These are phyloP conservation scores for Drosophila multiciliata DNA, from an alignment of 2,888 invertebrate genomes.

Conservation along the genomic window DNA sequence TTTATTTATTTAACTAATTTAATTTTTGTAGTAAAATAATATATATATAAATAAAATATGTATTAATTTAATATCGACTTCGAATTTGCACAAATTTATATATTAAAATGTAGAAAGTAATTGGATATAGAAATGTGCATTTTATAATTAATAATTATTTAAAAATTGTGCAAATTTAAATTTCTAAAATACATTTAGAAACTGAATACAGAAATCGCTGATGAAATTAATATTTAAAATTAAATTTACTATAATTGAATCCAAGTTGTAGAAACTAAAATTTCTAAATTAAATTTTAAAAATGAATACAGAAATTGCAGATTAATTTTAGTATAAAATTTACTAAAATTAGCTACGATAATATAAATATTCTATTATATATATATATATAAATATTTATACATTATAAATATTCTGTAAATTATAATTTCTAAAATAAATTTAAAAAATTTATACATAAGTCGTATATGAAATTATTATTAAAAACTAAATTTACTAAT, in stretches of 20 bases:
- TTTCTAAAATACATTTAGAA: background rate
- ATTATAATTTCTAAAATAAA: background rate
- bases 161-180: fast-evolving
- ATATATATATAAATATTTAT: no score
- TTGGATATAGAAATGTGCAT: background rate
- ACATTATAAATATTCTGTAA: no score
- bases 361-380: no score
- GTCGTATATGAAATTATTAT: no score
- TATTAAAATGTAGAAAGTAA: background rate
- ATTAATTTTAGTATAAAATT: no score
- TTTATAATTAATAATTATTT: background rate
- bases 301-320: no score
- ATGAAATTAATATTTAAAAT: background rate
- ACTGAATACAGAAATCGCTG: background rate
- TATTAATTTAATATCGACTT: fast-evolving
- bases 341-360: no score
- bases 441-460: background rate
- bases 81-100: background rate
- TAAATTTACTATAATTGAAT: no score
- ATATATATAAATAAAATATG: background rate
- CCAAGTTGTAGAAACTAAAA: no score
- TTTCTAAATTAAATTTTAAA: no score
- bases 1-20: background rate
- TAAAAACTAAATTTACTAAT: background rate
- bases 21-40: background rate